Evolutionary conservation across 2,113 vertebrate species (phyloP).

Genomic region (Pseudonaja textilis): DNA sequence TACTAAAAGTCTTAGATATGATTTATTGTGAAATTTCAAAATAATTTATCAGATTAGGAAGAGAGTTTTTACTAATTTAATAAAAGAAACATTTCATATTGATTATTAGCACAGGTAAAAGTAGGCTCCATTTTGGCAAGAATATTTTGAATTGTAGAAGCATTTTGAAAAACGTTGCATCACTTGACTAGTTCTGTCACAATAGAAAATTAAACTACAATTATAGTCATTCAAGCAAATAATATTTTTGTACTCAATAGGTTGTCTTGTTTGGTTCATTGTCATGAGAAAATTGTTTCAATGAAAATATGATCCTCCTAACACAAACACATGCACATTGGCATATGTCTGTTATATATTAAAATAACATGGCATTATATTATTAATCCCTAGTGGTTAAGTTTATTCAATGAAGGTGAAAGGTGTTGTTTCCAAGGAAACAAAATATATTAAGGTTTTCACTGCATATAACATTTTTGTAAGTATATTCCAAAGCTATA

Average conservation of each 20-base stretch:
- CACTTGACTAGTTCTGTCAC: neutral
- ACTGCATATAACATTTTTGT: constrained; percentile 52
- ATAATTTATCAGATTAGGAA: neutral
- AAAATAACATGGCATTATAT: constrained; percentile 66
- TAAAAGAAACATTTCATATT: neutral
- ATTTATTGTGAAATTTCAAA: neutral
- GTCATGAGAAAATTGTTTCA: constrained; percentile 34
- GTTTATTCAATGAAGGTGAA: constrained; percentile 63
- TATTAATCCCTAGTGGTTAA: constrained; percentile 58
- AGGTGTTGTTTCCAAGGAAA: constrained; percentile 81
- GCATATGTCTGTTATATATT: constrained; percentile 41
- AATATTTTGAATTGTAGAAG: neutral
- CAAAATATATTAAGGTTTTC: constrained; percentile 60
- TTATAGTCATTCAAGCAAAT: neutral
- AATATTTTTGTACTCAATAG: neutral
- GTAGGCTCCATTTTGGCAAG: neutral
- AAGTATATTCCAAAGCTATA: constrained; percentile 58
- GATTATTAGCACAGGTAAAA: neutral
- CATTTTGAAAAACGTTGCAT: neutral
- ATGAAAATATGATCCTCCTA: constrained; percentile 34
- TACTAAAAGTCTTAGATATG: neutral
- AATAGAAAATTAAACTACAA: neutral
- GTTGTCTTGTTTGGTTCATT: neutral
- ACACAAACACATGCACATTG: neutral
- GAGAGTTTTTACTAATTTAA: neutral